Evolutionary conservation across 2,888 invertebrate species (phyloP).

Genomic region (Chironomus riparius): DNA sequence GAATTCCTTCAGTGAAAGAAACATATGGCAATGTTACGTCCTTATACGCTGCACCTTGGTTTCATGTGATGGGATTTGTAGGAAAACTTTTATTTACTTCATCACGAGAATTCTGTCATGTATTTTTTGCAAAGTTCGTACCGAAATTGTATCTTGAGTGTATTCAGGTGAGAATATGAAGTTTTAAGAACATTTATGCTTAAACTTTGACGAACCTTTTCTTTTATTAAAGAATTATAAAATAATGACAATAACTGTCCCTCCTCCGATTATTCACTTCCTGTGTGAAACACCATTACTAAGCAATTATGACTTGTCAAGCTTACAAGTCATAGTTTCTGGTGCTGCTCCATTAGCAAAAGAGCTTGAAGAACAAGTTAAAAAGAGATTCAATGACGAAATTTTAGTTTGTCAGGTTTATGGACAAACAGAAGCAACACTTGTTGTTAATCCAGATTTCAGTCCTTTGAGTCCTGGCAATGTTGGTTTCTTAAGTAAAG

Average conservation of each 20-base stretch:
- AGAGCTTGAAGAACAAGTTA: constrained; percentile 48
- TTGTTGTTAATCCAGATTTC: background rate
- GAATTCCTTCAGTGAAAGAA: background rate
- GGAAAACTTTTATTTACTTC: constrained; percentile 48
- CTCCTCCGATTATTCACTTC: constrained; percentile 68
- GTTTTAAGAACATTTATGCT: background rate
- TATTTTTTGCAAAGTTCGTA: constrained; percentile 54
- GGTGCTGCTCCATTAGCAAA: constrained; percentile 67
- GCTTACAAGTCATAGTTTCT: constrained; percentile 54
- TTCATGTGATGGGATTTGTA: constrained; percentile 71
- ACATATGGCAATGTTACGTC: background rate
- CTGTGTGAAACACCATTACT: constrained; percentile 64
- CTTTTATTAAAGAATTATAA: constrained; percentile 32
- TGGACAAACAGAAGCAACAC: constrained; percentile 65
- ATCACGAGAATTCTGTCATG: constrained; percentile 45
- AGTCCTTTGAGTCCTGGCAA: constrained; percentile 43
- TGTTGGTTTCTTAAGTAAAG: constrained; percentile 52
- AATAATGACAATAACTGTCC: constrained; percentile 54
- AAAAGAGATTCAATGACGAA: background rate
- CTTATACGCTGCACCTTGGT: constrained; percentile 66
- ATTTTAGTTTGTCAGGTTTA: constrained; percentile 49
- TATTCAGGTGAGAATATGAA: constrained; percentile 54
- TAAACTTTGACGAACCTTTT: constrained; percentile 33
- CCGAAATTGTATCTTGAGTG: constrained; percentile 55
- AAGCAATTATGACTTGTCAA: constrained; percentile 57